phyloP scores from a whole-genome alignment of 2,888 invertebrate species.

The Ophion obscuratus region DNA sequence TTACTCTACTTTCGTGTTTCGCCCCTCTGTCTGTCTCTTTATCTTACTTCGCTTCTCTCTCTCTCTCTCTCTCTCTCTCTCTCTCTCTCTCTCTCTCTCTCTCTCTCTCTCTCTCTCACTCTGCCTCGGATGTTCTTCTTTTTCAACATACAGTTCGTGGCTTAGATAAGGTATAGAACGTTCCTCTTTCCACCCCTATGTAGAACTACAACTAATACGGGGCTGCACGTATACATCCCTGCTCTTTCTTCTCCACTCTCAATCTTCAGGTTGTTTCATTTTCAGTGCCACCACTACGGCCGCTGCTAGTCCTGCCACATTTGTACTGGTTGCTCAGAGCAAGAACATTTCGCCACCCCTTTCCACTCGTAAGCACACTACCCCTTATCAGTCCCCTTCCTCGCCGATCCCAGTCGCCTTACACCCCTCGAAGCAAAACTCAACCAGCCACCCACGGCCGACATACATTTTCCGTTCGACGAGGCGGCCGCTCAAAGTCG shows the following conservation, averaged over 20 bases:
- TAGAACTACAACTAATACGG: conserved; percentile 35
- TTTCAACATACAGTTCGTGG: conserved; percentile 43
- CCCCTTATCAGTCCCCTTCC: conserved; percentile 13
- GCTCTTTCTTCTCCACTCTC: conserved; percentile 37
- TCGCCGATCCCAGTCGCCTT: not conserved
- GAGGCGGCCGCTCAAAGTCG: conserved; percentile 36
- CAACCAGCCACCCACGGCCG: conserved; percentile 37
- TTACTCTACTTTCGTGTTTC: conserved; percentile 16
- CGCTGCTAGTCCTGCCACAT: not conserved
- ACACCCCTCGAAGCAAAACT: conserved; percentile 49
- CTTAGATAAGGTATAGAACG: conserved; percentile 33
- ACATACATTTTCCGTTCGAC: conserved; percentile 62
- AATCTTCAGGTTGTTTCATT: conserved; percentile 53
- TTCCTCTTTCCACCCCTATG: conserved; percentile 26
- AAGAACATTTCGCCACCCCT: conserved; percentile 39
- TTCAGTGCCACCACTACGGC: not conserved
- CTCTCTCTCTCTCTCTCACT: conserved; percentile 33
- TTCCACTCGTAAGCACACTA: conserved; percentile 46
- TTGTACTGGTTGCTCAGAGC: conserved; percentile 36
- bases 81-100: conserved; percentile 31
- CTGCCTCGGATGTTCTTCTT: not conserved
- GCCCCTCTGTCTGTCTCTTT: conserved; percentile 36
- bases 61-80: conserved; percentile 33
- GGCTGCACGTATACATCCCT: conserved; percentile 32
- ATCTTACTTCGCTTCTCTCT: not conserved